Evolutionary conservation across 2,113 vertebrate genomes (phyloP).

Genomic region (Tetrax tetrax): DNA sequence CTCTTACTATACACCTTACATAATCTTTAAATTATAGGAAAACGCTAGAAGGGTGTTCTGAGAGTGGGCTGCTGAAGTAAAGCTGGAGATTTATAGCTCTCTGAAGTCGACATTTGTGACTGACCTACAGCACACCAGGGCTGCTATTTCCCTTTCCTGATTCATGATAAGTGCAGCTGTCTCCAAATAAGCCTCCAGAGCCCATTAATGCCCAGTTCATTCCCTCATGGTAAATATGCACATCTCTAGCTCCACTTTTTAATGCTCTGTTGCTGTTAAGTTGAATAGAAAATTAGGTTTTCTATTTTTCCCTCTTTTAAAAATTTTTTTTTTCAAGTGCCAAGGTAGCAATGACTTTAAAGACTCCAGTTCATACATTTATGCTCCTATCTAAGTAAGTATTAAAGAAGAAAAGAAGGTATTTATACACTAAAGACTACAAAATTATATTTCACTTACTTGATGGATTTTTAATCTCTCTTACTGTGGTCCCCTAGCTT

Average conservation of each 20-base stretch:
- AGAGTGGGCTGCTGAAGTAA: slow-evolving; percentile 64
- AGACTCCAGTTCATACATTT: not conserved
- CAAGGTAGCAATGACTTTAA: not conserved
- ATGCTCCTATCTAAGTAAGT: slow-evolving; percentile 18
- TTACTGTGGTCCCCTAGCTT: not conserved
- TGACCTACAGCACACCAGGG: slow-evolving; percentile 76
- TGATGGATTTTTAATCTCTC: slow-evolving; percentile 62
- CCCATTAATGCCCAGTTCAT: slow-evolving; percentile 68
- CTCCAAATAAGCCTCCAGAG: slow-evolving; percentile 73
- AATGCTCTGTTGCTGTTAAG: slow-evolving; percentile 41
- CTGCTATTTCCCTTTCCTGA: slow-evolving; percentile 77
- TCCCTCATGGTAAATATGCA: slow-evolving; percentile 72
- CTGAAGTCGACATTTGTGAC: slow-evolving; percentile 74
- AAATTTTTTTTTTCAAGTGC: not conserved
- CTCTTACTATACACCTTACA: slow-evolving; percentile 68
- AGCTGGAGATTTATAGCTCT: slow-evolving; percentile 73
- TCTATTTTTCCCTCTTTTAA: slow-evolving; percentile 7
- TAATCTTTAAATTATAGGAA: slow-evolving; percentile 80
- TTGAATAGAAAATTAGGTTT: slow-evolving; percentile 55
- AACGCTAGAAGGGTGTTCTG: slow-evolving; percentile 67
- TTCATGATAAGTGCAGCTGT: slow-evolving; percentile 79
- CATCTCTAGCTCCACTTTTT: slow-evolving; percentile 58
- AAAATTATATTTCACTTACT: slow-evolving; percentile 48
- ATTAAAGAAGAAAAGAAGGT: not conserved
- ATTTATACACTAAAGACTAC: not conserved